Base-by-base conservation (phyloP, 1,140 invertebrate genomes). In the Lordiphosa clarofinis region DNA sequence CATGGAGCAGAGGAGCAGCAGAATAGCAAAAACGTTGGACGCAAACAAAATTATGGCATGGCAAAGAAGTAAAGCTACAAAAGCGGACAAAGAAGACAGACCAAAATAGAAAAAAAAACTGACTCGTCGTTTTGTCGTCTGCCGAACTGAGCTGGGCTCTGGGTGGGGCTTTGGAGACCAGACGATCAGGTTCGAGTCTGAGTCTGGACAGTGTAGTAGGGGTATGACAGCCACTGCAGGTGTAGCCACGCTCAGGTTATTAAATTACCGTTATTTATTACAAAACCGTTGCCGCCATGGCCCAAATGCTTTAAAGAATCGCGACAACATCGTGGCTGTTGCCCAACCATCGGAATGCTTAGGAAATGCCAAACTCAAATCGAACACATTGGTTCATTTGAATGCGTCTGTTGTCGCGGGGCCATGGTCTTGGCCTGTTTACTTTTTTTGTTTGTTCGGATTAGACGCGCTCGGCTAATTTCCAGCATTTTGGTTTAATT, bases 221-320 rank as follows among this genome's bases (percentile, higher is more conserved):
- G 19, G 69, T 66, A 47, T 60, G 31, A 33, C 43, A 47, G 43
- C 64, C 24, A 52, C 31, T 67, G 62, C 67, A 81, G 75, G 75
- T 72, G 73, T 75, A 71, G 65, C 72, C 52, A 71, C 66, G 68
- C 48, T 82, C 55, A 84, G 42, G 58, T 73, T 82, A 82, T 84
- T 84, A 82, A 82, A 69, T 76, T 82, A 76, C 76, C 73, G 76
- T 82, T 82, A 84, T 82, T 73, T 84, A 73, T 82, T 82, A 82
- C 78, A 69, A 82, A 82, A 76, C 76, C 76, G 76, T 82, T 69
- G 73, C 59, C 48, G 68, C 60, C 64, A 52, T 84, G 76, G 69
- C 73, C 76, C 73, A 82, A 76, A 76, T 82, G 72, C 62, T 60
- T 11, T 38, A 57, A 50, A 84, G 60, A 79, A 64, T 65, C 24